Base-by-base conservation (phyloP, 2,888 invertebrate genomes). In the Parnassius orleans region DNA sequence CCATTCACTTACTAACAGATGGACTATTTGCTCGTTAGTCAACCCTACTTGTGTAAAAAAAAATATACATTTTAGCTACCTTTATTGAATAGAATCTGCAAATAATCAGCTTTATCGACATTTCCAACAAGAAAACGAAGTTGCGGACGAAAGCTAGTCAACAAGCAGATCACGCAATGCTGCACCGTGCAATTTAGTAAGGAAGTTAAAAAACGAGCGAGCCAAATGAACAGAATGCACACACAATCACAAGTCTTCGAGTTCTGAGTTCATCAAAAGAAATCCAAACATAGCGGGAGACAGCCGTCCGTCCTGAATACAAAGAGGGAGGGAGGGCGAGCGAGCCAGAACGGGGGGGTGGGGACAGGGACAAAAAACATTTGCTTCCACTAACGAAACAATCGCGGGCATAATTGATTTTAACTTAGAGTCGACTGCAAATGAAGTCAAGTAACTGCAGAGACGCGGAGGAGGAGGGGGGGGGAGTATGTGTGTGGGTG, bases 321-420 rank as follows among this genome's bases (percentile, higher is more conserved):
- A 87, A 87, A 90, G 83, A 72, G 76, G 75, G 10, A 61, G 53
- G 56, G 63, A 57, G 61, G 44, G 54, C 42, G 63, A n/a, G 53
- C 64, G 63, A 53, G 33, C 47, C 44, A 33, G 42, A 14, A 48
- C 47, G 64, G 65, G 33, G 33, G 61, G 47, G 64, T 62, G 62
- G 64, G 73, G 76, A 66, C 66, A 66, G 69, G 69, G 73, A 78
- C 78, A 84, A 84, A 86, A 88, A 87, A 85, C 83, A 84, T 84
- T 86, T 79, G 85, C 83, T 82, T 77, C 83, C 75, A 82, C 85
- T 88, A 90, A 89, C 90, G 90, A 90, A 90, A 90, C 89, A 90
- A 90, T 90, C 81, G 87, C 86, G 77, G 72, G 83, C 87, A 89
- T 90, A 90, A 90, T 90, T 90, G 90, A 89, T 90, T 90, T 88